A percentile compares a stretch with the other conserved stretches of the same genome.
phyloP scores from a whole-genome alignment of 2,797 vertebrate species.

The Simalia tracyae region DNA sequence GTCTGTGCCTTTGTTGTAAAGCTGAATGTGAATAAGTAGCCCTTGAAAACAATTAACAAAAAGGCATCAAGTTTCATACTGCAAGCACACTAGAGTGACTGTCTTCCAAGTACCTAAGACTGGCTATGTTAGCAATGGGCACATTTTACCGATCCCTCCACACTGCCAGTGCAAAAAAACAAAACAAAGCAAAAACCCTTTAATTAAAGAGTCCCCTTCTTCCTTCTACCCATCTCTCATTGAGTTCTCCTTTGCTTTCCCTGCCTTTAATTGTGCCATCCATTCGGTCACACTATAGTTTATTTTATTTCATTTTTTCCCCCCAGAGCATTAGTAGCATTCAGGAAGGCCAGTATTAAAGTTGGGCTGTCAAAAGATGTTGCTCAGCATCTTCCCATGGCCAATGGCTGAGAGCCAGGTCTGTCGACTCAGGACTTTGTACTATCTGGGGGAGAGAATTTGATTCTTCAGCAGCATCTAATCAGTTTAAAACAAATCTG shows the following conservation, averaged over 20 bases:
- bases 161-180: neutral
- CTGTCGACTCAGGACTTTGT: slow-evolving; percentile 77
- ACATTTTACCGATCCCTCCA: slow-evolving; percentile 20
- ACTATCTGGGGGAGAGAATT: slow-evolving; percentile 74
- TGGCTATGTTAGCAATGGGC: slow-evolving; percentile 21
- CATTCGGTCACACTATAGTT: slow-evolving; percentile 23
- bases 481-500: slow-evolving; percentile 81
- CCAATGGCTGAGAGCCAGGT: slow-evolving; percentile 71
- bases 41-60: neutral
- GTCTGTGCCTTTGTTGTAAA: neutral
- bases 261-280: slow-evolving; percentile 42
- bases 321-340: neutral
- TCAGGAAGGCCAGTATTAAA: slow-evolving; percentile 60
- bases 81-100: neutral
- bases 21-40: neutral
- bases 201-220: slow-evolving; percentile 49
- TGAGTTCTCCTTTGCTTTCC: slow-evolving; percentile 1
- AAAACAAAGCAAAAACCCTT: neutral
- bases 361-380: slow-evolving; percentile 54
- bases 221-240: neutral
- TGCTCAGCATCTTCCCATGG: slow-evolving; percentile 61
- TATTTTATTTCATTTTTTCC: slow-evolving; percentile 38
- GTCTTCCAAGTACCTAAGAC: neutral
- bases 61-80: neutral
- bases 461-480: slow-evolving; percentile 78